Percentiles rank a stretch among this genome's conserved stretches.
These are phyloP conservation scores for Hapalemur alaotrensis DNA, from an alignment of 2,797 vertebrate genomes.

Conservation along the genomic window DNA sequence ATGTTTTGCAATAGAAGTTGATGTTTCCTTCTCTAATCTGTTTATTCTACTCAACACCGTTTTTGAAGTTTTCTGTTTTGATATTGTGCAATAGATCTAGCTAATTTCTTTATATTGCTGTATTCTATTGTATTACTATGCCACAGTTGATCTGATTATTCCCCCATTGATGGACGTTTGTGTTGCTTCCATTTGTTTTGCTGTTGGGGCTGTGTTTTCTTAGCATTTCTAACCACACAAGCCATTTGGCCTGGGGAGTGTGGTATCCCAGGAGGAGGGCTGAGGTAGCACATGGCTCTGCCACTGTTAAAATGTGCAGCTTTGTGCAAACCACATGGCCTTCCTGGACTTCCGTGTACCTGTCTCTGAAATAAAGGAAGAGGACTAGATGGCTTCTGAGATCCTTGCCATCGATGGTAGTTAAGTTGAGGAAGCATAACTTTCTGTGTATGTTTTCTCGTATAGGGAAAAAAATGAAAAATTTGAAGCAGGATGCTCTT, in stretches of 20 bases:
- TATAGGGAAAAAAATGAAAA: slow-evolving; percentile 35
- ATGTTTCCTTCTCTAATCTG: background rate
- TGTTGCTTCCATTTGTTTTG: background rate
- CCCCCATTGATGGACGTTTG: background rate
- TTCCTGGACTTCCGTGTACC: background rate
- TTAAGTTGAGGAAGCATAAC: background rate
- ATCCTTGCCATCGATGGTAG: background rate
- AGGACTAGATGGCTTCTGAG: background rate
- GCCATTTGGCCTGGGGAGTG: background rate
- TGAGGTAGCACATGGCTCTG: background rate
- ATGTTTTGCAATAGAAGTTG: background rate
- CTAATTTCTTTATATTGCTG: background rate
- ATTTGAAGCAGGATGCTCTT: slow-evolving; percentile 3
- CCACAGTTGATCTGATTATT: background rate
- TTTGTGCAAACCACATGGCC: background rate
- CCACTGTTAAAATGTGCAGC: background rate
- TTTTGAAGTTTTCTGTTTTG: background rate
- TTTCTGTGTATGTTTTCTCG: background rate
- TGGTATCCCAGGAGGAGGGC: background rate
- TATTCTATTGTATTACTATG: background rate
- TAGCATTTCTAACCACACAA: background rate
- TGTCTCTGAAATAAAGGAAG: background rate
- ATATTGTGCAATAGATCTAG: background rate
- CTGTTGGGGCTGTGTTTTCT: background rate
- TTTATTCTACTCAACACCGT: background rate